Base-by-base conservation (phyloP, 1,140 invertebrate species). In the Calephelis nemesis region DNA sequence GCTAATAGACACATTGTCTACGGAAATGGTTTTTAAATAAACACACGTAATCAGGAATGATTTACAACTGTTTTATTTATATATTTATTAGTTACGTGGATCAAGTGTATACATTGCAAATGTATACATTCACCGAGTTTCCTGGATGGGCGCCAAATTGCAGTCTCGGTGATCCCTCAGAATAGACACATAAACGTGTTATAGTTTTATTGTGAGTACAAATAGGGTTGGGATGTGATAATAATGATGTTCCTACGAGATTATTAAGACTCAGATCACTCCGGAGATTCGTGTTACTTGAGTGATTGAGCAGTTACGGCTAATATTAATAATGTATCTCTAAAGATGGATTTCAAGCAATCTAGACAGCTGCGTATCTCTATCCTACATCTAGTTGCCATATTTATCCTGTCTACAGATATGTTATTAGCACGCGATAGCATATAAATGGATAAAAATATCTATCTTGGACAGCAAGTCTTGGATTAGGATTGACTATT, bases 21-120 rank as follows among this genome's bases (percentile, higher is more conserved):
- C 50, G 15, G 15, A 15, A 15, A 52, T 19, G 52, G 10, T 54
- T 19, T 19, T 5, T 10, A 54, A 54, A 54, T 12, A 30, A 30
- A 54, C 19, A 54, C 5, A 54, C 15, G 19, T 11, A 60, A 60
- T 60, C 58, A 3, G n/a, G 39, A 39, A 60, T 42, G 30, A 60
- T 60, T 60, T 60, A 40, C 58, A 60, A 60, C 5, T 60, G 39
- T 60, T 60, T 40, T 60, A 39, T 60, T 60, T 60, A 60, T 19
- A n/a, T 42, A 12, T 60, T 60, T 60, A 60, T 60, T 60, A 60
- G 58, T 60, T n/a, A 60, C 58, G 12, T 40, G 58, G 58, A 60
- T 60, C 58, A 60, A 60, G 58, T 60, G 58, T 42, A 42, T 39
- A 42, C 12, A 60, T 30, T n/a, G 58, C 30, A 60, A 30, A 40